Evolutionary conservation across 2,113 vertebrate genomes (phyloP), one percentile per base, ranked within the genome.

Genomic region (Silurus glanis): DNA sequence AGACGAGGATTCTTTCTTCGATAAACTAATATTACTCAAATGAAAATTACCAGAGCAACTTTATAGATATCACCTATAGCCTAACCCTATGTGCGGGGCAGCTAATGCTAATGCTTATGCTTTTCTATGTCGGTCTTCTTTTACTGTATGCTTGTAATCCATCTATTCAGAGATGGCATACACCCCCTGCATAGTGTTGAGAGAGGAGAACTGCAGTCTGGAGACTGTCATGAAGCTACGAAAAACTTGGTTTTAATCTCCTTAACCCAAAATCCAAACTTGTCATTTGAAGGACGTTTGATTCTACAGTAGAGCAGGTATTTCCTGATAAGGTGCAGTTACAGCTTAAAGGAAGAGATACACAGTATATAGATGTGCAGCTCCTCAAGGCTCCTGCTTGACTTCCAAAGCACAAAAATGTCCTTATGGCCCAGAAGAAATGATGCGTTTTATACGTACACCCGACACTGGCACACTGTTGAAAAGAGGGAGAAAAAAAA

Each of bases 211-310:
- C 37, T 78, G 79, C 74, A 82, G 85, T 92, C 91, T 93, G 85
- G 88, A 90, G 89, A 84, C 87, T 92, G 90, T 95, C 92, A 94
- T 94, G 90, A 93, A 93, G 93, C 91, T 91, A 37, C 37, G 37
- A 94, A 94, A 95, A 93, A 93, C 93, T 89, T 85, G 91, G 89
- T 92, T 93, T 37, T 37, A 37, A 95, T 94, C 93, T 88, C 90
- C 91, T 92, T 89, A 92, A 92, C 93, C 92, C 93, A 90, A 21
- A 92, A 91, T 92, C 92, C 89, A 49, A 47, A 21, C 47, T 25
- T 75, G 55, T 86, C 0, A 14, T 47, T n/a, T 76, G 21, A 75
- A 84, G 58, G 45, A 51, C 14, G 9, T 78, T 78, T 4, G 13
- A 23, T 85, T 76, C n/a, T 14, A 53, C 12, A 9, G 47, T 21